Percentiles rank a stretch among this genome's conserved stretches.
Evolutionary conservation across 2,113 vertebrate genomes (phyloP).

Genomic region (Astur gentilis): DNA sequence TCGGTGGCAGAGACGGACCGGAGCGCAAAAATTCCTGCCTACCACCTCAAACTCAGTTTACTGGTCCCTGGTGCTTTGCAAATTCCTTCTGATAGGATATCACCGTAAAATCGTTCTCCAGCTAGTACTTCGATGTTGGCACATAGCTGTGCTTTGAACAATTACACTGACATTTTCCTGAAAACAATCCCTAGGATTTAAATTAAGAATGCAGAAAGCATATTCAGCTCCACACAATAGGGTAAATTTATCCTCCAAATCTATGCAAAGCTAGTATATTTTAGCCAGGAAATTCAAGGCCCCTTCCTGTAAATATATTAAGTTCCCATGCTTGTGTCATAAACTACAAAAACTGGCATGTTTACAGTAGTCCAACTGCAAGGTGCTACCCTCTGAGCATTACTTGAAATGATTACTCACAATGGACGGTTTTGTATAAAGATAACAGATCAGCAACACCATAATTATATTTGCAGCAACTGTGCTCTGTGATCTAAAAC

Average conservation of each 20-base stretch:
- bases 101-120: constrained; percentile 15
- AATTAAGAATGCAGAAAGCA: constrained; percentile 70
- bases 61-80: not conserved
- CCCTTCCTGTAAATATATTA: constrained; percentile 63
- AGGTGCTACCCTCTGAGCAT: constrained; percentile 13
- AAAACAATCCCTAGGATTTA: constrained; percentile 65
- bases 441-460: not conserved
- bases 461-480: not conserved
- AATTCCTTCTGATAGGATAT: constrained; percentile 57
- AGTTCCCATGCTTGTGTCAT: constrained; percentile 42
- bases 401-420: constrained; percentile 4
- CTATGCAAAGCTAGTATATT: constrained; percentile 63
- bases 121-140: constrained; percentile 22
- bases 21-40: not conserved
- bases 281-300: constrained; percentile 71
- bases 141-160: constrained; percentile 55
- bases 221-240: constrained; percentile 66
- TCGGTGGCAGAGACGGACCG: not conserved
- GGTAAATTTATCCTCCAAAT: constrained; percentile 68
- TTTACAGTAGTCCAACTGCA: constrained; percentile 41
- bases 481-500: not conserved
- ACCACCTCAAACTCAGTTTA: not conserved
- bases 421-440: not conserved
- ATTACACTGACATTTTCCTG: constrained; percentile 67
- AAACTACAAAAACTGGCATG: constrained; percentile 40